phyloP scores from a whole-genome alignment of 2,113 vertebrate genomes.

The human region GRCh38 chr3:182825001-182825500 shows the following conservation, averaged over 20 bases:
- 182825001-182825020: background rate
- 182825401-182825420: constrained; percentile 12
- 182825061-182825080: background rate
- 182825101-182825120: background rate
- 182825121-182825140: background rate
- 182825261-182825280: background rate
- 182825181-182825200: background rate
- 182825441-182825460: too few species aligned
- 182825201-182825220: background rate
- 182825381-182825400: background rate
- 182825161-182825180: constrained; percentile 17
- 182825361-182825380: background rate
- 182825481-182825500: too few species aligned
- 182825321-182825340: background rate
- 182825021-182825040: background rate
- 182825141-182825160: background rate
- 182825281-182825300: background rate
- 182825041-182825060: background rate
- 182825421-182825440: constrained; percentile 22
- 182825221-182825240: background rate
- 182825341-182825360: background rate
- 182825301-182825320: background rate
- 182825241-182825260: background rate
- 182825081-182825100: background rate
- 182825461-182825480: too few species aligned